Conservation (phyloP, 2,888 invertebrate species). For the Gortyna flavago region DNA sequence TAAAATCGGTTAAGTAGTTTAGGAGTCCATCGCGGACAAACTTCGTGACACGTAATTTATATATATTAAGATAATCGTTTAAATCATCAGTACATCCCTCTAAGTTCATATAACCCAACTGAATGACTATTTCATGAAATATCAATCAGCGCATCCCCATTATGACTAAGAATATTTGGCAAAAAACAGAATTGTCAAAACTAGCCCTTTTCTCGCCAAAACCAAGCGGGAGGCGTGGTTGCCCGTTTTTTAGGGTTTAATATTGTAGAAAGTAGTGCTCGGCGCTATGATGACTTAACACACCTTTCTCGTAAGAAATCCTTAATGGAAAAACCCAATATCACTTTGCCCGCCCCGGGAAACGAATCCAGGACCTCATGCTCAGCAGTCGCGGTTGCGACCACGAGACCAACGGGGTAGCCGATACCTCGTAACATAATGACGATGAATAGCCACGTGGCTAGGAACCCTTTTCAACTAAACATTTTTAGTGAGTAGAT, state of each 20-base stretch:
- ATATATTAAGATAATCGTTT: too few species aligned
- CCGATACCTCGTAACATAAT: not conserved
- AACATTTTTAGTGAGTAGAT: slow-evolving; percentile 19
- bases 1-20: too few species aligned
- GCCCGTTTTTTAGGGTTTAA: too few species aligned
- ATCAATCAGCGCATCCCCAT: too few species aligned
- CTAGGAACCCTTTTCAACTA: slow-evolving; percentile 22
- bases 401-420: not conserved
- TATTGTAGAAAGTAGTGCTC: not conserved
- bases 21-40: too few species aligned
- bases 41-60: too few species aligned
- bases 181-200: not conserved
- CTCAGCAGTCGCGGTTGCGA: not conserved
- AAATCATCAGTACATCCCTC: too few species aligned
- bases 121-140: too few species aligned
- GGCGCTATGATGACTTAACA: not conserved
- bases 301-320: not conserved
- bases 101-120: too few species aligned
- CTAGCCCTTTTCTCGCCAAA: not conserved
- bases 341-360: not conserved
- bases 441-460: not conserved
- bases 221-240: not conserved
- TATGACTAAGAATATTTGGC: not conserved
- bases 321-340: not conserved
- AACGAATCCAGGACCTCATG: not conserved